phyloP scores from a whole-genome alignment of 2,797 vertebrate species.

The Kryptolebias ocellatus region DNA sequence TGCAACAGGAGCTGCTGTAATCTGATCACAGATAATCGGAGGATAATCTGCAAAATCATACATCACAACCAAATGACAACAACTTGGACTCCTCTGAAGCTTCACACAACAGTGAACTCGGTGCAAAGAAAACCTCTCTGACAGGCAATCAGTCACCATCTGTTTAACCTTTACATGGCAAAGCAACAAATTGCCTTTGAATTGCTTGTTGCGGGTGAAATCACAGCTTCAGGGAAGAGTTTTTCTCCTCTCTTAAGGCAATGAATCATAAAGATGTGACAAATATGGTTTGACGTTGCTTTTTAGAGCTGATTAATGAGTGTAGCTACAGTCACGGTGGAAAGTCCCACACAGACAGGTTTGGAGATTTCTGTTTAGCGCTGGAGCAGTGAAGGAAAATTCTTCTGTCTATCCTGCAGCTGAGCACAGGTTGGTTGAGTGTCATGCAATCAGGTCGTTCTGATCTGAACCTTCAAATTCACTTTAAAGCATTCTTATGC shows the following conservation, averaged over 20 bases:
- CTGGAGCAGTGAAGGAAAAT: constrained; percentile 63
- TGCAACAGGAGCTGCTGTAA: constrained; percentile 45
- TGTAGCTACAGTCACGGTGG: constrained; percentile 72
- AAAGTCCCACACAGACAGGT: constrained; percentile 81
- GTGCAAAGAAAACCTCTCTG: constrained; percentile 60
- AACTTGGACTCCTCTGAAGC: constrained; percentile 37
- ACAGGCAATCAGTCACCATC: constrained; percentile 72
- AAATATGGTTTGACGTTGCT: constrained; percentile 77
- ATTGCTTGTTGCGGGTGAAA: constrained; percentile 77
- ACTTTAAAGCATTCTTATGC: constrained; percentile 30
- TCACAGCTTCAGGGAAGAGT: constrained; percentile 73
- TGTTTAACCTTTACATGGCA: constrained; percentile 70
- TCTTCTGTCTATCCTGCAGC: constrained; percentile 73
- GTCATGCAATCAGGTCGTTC: constrained; percentile 51
- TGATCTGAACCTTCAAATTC: constrained; percentile 59
- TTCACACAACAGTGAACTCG: constrained; percentile 34
- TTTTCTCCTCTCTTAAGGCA: constrained; percentile 62
- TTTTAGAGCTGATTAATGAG: constrained; percentile 82
- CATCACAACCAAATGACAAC: constrained; percentile 45
- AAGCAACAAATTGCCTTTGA: constrained; percentile 80
- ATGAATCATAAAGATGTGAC: constrained; percentile 82
- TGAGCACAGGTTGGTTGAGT: constrained; percentile 41
- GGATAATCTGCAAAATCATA: constrained; percentile 45
- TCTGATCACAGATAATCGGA: constrained; percentile 52
- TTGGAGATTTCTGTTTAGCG: constrained; percentile 63